Base-by-base conservation (phyloP, 2,113 vertebrate species). In the Oceanites oceanicus region DNA sequence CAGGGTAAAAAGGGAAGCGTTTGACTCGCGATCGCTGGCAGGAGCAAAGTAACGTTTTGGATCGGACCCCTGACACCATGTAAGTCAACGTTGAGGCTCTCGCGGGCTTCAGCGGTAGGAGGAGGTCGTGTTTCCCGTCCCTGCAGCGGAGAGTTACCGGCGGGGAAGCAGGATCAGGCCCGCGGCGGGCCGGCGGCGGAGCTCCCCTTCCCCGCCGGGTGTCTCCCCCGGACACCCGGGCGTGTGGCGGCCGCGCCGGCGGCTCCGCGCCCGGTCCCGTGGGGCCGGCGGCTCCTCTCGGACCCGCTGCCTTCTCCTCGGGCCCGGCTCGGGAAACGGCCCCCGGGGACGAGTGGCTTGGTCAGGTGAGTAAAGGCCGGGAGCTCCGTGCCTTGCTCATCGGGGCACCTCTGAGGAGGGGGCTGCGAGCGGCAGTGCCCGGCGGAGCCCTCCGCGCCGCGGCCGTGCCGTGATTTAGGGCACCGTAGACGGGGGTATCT, bases 21-120 rank as follows among this genome's bases (percentile, higher is more conserved):
- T 85, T 45, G 62, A 87, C 74, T 75, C 7, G 74, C 49, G 4
- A 29, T 53, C 25, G 8, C 84, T 67, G 78, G 66, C 72, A 44
- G 94, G 88, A 82, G 90, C 95, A 96, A 79, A 62, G 65, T 90
- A 45, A 94, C 86, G 56, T 90, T 93, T 93, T 95, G 94, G 86
- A 94, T 61, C 65, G 81, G 53, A 90, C 80, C 65, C 53, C 29
- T n/a, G 86, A 59, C 90, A 52, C 53, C 86, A 14, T n/a, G 67
- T 44, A 71, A 92, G 65, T 49, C 74, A 47, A 42, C 13, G 23
- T 49, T 72, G 50, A 78, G 44, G 30, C 50, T 90, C 38, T 49
- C 29, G 27, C 6, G n/a, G 49, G 38, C 67, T 95, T 36, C 25
- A 53, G 58, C 62, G 7, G 30, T 12, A 50, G 40, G 20, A 73